Percentiles rank a stretch among this genome's conserved stretches.
These are phyloP conservation scores for Nematostella vectensis DNA, from an alignment of 92 coral and sea anemone species.

Conservation along the genomic window DNA sequence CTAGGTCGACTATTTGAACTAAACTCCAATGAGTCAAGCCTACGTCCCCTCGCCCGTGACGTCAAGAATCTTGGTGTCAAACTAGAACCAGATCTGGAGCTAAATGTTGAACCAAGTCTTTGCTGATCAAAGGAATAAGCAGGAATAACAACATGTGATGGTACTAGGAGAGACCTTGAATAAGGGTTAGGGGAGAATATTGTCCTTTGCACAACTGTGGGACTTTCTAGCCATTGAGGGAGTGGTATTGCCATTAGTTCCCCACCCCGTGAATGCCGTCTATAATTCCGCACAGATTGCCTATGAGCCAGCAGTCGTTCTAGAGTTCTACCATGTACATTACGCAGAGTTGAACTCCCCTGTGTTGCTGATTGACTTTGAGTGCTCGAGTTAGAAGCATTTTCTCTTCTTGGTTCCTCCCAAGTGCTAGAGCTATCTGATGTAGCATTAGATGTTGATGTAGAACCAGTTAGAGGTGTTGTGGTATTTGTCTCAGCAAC, in stretches of 20 bases:
- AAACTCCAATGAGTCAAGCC: slow-evolving; percentile 6
- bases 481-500: slow-evolving; percentile 6
- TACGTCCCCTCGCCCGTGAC: slow-evolving; percentile 4
- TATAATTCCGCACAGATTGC: not conserved
- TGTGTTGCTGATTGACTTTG: not conserved
- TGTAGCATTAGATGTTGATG: not conserved
- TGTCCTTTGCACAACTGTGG: slow-evolving; percentile 70
- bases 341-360: not conserved
- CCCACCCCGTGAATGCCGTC: not conserved
- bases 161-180: slow-evolving; percentile 26
- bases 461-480: not conserved
- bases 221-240: slow-evolving; percentile 43
- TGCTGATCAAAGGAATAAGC: slow-evolving; percentile 29
- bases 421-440: not conserved
- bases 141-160: slow-evolving; percentile 20
- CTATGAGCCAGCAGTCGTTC: not conserved
- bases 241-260: slow-evolving; percentile 1
- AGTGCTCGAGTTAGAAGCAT: not conserved
- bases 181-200: slow-evolving; percentile 50
- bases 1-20: not conserved
- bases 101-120: slow-evolving; percentile 23
- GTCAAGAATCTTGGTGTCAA: slow-evolving; percentile 8
- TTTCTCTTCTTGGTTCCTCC: too few relatives aligned
- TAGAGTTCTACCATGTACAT: not conserved
- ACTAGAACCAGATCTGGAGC: slow-evolving; percentile 19